Base-by-base conservation (phyloP, 2,888 invertebrate genomes). In the Caenorhabditis doughertyi region DNA sequence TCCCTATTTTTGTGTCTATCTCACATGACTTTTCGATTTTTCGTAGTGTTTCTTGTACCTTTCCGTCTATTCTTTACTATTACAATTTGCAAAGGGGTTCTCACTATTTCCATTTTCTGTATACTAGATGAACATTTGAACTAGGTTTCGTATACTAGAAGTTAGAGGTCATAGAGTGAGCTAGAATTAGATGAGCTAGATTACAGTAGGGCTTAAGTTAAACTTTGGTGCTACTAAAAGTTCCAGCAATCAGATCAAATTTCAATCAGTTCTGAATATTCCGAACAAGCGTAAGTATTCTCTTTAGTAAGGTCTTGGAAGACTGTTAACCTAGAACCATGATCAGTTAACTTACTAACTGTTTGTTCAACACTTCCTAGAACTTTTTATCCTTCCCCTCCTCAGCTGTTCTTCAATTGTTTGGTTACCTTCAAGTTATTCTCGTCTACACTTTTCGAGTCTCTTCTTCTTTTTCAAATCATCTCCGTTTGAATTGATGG, bases 21-120 rank as follows among this genome's bases (percentile, higher is more conserved):
- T 53, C 65, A 65, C 65, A 65, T 65, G 65, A 65, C 51, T 65
- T 65, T 65, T 65, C 29, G 47, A 21, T 64, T 64, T 44, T 44
- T 32, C 39, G 2, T 39, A 21, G 18, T 35, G 65, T 65, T 47
- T 64, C 29, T 49, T 49, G 64, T 64, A 64, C 64, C 64, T 55
- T 32, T 53, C 16, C 56, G 39, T 39, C 39, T 32, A 55, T 42
- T 60, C 42, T 60, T 60, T 60, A 60, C 60, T 60, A 60, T 60
- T 60, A 60, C 60, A 42, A 60, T 47, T 47, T 13, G 18, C 18
- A 47, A 47, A 47, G 18, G 13, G n/a, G 13, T 4, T 8, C 16
- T 11, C 16, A 13, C 39, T 8, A 8, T 39, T 39, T 2, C 16
- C 13, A 13, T 39, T 39, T 39, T 16, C 2, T 39, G 4, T 39